Base-by-base conservation (phyloP, 2,888 invertebrate species). In the Drosophila anomalata region DNA sequence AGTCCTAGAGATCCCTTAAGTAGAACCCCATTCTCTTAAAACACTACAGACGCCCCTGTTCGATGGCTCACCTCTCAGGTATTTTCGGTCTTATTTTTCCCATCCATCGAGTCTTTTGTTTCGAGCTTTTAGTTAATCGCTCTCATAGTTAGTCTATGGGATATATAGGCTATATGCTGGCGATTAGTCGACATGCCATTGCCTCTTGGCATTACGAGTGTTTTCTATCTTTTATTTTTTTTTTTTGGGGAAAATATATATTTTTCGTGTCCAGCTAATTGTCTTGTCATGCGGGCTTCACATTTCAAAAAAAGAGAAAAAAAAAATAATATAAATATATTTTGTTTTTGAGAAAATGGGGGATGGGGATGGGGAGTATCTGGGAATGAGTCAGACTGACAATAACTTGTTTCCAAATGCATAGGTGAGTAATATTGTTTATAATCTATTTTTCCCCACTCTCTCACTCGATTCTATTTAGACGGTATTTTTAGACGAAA, bases 181-280 rank as follows among this genome's bases (percentile, higher is more conserved):
- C 63, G 46, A 65, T 63, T 63, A 52, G 65, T 36, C 20, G 33
- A 33, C 56, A 67, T 61, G 44, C 46, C 20, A 20, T 63, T 66
- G 41, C 31, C 48, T 31, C 62, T 65, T 52, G 46, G 55, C 56
- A 31, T 48, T 48, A 29, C 62, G 36, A 9, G 53, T 46, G 33
- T 31, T 24, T 48, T 17, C 39, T 48, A 48, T 54, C 47, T 26
- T 50, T 12, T 31, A 9, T 29, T 24, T 60, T 3, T 44, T 60
- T 14, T 9, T 3, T 44, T 51, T 31, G 9, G 51, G 33, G 69
- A 58, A 36, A 36, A n/a, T 36, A 36, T 36, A 47, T 53, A 52
- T 68, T 52, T 68, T 59, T 68, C 68, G 68, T 68, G 68, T 68
- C 68, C 70, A 68, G 68, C 68, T 68, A 68, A 68, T 68, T 68